Evolutionary conservation across 2,888 invertebrate species (phyloP), one percentile per base, ranked within the genome.

Genomic region (Protodeltote pygarga): DNA sequence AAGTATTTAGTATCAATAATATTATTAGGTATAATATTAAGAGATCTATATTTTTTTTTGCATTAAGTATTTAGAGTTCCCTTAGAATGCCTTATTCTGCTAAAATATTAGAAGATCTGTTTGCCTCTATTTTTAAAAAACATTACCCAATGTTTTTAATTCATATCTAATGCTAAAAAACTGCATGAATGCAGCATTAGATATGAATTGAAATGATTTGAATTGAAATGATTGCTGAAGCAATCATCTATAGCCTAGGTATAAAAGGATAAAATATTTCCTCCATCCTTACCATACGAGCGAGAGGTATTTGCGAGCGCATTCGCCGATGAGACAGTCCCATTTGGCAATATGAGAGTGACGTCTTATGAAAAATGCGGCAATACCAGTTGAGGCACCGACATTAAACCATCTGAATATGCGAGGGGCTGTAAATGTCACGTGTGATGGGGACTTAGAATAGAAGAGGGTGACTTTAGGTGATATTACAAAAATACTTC

Each of bases 321-420:
- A 70, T 70, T 62, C 59, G 44, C 62, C 55, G 62, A 67, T 67
- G 70, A 70, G 58, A 62, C 71, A 57, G 63, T 62, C 57, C 71
- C 68, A 62, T 62, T 61, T 64, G 59, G 65, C 68, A 71, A 73
- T 78, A 77, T 76, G 69, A 71, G 63, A 73, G 75, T 81, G 81
- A 79, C 78, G 75, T 71, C 69, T 74, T 79, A 84, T 85, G 86
- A 88, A 85, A 87, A 87, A 86, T 87, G 82, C 71, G 73, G 76
- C 75, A 79, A 81, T 80, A 76, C 75, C 59, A 69, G 67, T 71
- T 70, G 71, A 70, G 74, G 71, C 63, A 54, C 61, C 58, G 67
- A 81, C 82, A 85, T 87, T 87, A 87, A 87, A 79, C 79, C 81
- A 80, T 81, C 76, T 79, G 85, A 85, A 87, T 87, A 87, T 85